Conservation (phyloP, 1,140 invertebrate genomes). For the Pseudomyrmex flavicornis region DNA sequence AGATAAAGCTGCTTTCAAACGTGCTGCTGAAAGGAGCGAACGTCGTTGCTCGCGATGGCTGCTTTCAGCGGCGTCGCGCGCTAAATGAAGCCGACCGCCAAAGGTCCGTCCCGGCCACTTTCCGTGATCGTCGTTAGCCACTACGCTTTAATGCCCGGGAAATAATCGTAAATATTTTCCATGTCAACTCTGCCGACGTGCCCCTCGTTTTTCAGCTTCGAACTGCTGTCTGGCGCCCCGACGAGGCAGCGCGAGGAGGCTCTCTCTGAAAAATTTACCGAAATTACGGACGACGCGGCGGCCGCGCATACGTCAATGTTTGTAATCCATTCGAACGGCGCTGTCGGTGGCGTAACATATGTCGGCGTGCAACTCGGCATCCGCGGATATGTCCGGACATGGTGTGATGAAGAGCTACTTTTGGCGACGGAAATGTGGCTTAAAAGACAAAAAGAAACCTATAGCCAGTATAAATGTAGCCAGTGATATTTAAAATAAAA, state of each 20-base stretch:
- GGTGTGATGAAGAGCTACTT: neutral
- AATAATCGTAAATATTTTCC: conserved; percentile 73
- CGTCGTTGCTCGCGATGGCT: conserved; percentile 49
- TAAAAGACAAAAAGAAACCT: neutral
- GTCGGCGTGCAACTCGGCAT: neutral
- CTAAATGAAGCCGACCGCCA: conserved; percentile 59
- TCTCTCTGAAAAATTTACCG: conserved; percentile 64
- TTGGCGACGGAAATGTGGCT: neutral
- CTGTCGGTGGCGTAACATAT: conserved; percentile 14
- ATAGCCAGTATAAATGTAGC: neutral
- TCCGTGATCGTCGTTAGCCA: conserved; percentile 18
- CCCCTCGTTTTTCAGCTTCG: neutral
- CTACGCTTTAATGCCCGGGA: conserved; percentile 65
- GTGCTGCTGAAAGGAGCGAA: conserved; percentile 36
- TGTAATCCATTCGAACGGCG: conserved; percentile 62
- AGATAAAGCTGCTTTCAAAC: conserved; percentile 75
- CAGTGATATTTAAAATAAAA: neutral
- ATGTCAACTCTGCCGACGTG: conserved; percentile 32
- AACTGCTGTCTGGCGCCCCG: neutral
- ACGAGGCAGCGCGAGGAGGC: neutral
- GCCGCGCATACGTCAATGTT: conserved; percentile 40
- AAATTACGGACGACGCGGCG: conserved; percentile 46
- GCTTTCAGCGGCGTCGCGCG: conserved; percentile 30
- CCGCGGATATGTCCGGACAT: neutral
- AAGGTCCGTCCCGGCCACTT: conserved; percentile 29